Conservation (phyloP, 2,888 invertebrate species). For the Leucophora obtusa region DNA sequence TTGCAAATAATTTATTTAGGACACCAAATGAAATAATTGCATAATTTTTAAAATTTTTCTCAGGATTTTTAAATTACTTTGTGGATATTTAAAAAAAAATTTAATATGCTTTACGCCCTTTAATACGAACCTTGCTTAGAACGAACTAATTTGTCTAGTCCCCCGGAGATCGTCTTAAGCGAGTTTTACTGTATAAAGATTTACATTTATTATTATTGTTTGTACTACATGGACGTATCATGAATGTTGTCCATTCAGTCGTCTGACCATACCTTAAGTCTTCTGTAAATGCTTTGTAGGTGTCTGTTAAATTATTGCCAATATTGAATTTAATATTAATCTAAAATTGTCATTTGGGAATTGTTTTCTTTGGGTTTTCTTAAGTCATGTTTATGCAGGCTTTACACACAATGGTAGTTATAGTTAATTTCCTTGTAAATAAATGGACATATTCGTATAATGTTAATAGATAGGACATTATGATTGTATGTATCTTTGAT, state of each 20-base stretch:
- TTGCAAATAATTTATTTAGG: too few species aligned
- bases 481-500: background rate
- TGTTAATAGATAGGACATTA: background rate
- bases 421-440: background rate
- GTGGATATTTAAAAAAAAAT: too few species aligned
- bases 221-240: background rate
- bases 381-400: background rate
- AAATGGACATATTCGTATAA: background rate
- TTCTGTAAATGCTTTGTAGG: slow-evolving; percentile 18
- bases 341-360: background rate
- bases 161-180: too few species aligned
- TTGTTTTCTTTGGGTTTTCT: background rate
- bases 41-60: too few species aligned
- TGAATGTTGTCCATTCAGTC: background rate
- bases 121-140: too few species aligned
- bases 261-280: background rate
- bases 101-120: too few species aligned
- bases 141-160: too few species aligned
- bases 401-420: background rate
- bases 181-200: too few species aligned
- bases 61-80: too few species aligned
- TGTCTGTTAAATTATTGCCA: slow-evolving; percentile 7
- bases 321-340: slow-evolving; percentile 27
- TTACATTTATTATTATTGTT: slow-evolving; percentile 7
- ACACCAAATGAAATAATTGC: too few species aligned